These are phyloP conservation scores for Willisornis vidua DNA, from an alignment of 2,113 vertebrate species.

Conservation along the genomic window DNA sequence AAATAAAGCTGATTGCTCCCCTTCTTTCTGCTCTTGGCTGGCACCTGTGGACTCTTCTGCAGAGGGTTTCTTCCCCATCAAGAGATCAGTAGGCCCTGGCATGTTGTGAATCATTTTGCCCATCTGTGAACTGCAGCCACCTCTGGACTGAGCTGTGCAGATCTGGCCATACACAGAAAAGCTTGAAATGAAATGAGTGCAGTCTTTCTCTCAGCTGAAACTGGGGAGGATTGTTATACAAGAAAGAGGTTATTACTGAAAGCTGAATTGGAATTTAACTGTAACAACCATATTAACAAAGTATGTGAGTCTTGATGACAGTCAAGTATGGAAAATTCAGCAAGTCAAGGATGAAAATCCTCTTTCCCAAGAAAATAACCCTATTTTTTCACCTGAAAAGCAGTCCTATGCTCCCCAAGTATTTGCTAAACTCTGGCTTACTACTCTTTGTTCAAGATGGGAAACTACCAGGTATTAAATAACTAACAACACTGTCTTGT, in stretches of 20 bases:
- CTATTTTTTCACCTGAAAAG: background rate
- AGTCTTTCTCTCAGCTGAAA: background rate
- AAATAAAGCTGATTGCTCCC: background rate
- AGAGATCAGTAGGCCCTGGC: background rate
- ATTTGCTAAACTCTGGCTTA: background rate
- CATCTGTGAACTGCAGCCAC: background rate
- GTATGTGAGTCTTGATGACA: background rate
- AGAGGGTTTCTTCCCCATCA: fast-evolving
- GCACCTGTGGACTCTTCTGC: background rate
- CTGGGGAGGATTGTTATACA: background rate
- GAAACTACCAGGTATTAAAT: background rate
- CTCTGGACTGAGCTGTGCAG: background rate
- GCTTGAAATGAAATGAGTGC: background rate
- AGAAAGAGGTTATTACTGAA: background rate
- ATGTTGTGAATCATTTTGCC: background rate
- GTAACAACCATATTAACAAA: background rate
- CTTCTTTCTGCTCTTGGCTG: background rate
- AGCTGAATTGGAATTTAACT: background rate
- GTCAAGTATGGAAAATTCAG: background rate
- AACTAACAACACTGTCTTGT: background rate
- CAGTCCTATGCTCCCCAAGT: background rate
- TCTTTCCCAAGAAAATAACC: background rate
- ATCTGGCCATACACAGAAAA: background rate
- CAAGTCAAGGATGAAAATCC: background rate
- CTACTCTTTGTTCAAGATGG: background rate